A percentile compares a stretch with the other conserved stretches of the same genome.
Conservation (phyloP, 2,113 vertebrate species). For the Periophthalmus modestus region DNA sequence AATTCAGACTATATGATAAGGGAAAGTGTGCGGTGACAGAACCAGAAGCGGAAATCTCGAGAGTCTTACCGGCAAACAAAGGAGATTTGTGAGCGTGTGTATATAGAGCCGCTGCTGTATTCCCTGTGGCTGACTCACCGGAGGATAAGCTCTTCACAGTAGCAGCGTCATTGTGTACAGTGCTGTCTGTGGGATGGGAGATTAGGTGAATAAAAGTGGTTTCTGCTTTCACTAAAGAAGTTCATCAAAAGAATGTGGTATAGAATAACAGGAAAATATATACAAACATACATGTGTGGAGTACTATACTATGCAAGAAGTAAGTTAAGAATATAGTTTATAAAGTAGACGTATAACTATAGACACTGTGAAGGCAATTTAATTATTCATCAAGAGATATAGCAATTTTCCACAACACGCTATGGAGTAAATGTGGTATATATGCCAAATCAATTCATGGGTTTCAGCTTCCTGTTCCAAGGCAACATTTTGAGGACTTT, state of each 20-base stretch:
- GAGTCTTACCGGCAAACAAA: conserved; percentile 24
- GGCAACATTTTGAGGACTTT: no score
- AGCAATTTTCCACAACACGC: no score
- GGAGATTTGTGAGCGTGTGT: conserved; percentile 8
- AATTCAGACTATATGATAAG: conserved; percentile 22
- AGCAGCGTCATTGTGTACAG: conserved; percentile 24
- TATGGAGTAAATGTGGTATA: no score
- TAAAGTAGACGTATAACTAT: no score
- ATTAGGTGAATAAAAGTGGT: background rate
- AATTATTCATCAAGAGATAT: no score
- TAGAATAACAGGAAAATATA: background rate
- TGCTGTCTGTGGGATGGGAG: background rate
- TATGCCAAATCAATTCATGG: no score
- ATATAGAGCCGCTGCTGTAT: background rate
- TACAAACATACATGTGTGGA: background rate
- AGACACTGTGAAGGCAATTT: no score
- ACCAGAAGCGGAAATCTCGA: conserved; percentile 28
- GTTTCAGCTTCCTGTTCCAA: no score
- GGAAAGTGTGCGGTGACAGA: conserved; percentile 16
- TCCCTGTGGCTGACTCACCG: conserved; percentile 46
- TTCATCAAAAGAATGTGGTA: background rate
- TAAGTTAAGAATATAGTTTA: background rate
- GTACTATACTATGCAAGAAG: background rate
- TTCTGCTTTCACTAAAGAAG: background rate
- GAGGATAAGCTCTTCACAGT: conserved; percentile 29